Evolutionary conservation across 23 tunicate species (phyloP).

Genomic region (Trididemnum clinides): DNA sequence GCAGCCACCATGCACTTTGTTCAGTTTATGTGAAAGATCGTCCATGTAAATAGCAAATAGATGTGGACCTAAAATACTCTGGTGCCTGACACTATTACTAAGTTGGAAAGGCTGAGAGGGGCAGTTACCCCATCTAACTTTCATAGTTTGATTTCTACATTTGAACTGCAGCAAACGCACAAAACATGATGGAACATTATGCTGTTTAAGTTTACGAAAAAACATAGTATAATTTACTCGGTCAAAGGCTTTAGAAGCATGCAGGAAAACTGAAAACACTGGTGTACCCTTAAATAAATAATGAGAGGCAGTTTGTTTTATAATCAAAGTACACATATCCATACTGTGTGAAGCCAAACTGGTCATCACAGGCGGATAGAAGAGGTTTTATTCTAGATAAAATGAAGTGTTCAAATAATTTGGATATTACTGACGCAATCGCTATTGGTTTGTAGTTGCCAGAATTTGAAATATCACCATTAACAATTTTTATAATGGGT

Average conservation of each 20-base stretch:
- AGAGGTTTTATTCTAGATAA: background rate
- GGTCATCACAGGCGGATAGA: background rate
- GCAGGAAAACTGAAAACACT: background rate
- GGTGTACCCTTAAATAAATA: background rate
- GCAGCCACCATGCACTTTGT: too few relatives aligned
- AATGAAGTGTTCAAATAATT: background rate
- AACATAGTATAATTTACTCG: background rate
- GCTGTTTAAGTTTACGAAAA: background rate
- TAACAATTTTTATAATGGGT: background rate
- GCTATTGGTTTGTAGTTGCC: background rate
- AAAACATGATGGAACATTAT: background rate
- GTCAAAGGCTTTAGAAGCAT: background rate
- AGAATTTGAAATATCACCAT: background rate
- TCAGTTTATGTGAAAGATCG: too few relatives aligned
- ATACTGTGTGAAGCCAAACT: background rate
- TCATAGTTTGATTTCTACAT: too few relatives aligned
- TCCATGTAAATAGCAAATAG: too few relatives aligned
- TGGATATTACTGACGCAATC: background rate
- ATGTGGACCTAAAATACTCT: too few relatives aligned
- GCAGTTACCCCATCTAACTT: too few relatives aligned
- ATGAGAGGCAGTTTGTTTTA: background rate
- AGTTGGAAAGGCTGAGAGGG: too few relatives aligned
- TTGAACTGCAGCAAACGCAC: too few relatives aligned
- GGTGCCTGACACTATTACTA: too few relatives aligned
- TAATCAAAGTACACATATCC: background rate